phyloP scores from a whole-genome alignment of 2,797 vertebrate genomes.

The Setipinna tenuifilis region DNA sequence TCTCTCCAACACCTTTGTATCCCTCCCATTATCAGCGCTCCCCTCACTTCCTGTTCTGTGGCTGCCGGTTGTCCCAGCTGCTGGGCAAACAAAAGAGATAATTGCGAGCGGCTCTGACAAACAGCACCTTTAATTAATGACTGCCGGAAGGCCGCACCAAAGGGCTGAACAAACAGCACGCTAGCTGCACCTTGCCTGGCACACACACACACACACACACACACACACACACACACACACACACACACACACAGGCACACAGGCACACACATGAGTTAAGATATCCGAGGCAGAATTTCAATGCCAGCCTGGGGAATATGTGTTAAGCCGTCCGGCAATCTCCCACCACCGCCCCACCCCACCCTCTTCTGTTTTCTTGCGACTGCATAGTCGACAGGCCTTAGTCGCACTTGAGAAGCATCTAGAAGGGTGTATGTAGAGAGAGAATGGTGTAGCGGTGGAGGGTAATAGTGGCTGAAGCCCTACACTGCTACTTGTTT shows the following conservation, averaged over 20 bases:
- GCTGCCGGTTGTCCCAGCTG: not conserved
- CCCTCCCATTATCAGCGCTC: conserved; percentile 11
- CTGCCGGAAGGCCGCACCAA: conserved; percentile 27
- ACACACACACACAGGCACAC: too few relatives aligned
- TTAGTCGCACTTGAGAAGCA: not conserved
- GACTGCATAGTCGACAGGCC: not conserved
- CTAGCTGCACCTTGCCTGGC: not conserved
- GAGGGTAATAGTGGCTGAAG: not conserved
- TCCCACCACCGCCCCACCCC: too few relatives aligned
- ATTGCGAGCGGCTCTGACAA: conserved; percentile 60
- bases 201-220: too few relatives aligned
- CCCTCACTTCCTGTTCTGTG: not conserved
- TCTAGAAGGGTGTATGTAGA: not conserved
- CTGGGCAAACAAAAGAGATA: conserved; percentile 59
- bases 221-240: too few relatives aligned
- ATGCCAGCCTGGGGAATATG: not conserved
- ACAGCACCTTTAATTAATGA: conserved; percentile 59
- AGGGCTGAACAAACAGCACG: conserved; percentile 21
- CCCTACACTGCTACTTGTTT: not conserved
- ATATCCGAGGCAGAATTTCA: not conserved
- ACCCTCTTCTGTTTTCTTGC: not conserved
- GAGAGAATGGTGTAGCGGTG: not conserved
- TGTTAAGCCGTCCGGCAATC: not conserved
- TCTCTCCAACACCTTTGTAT: not conserved
- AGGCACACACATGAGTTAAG: too few relatives aligned